Conservation (phyloP, 1,140 invertebrate genomes). For the Diorhabda elongata region DNA sequence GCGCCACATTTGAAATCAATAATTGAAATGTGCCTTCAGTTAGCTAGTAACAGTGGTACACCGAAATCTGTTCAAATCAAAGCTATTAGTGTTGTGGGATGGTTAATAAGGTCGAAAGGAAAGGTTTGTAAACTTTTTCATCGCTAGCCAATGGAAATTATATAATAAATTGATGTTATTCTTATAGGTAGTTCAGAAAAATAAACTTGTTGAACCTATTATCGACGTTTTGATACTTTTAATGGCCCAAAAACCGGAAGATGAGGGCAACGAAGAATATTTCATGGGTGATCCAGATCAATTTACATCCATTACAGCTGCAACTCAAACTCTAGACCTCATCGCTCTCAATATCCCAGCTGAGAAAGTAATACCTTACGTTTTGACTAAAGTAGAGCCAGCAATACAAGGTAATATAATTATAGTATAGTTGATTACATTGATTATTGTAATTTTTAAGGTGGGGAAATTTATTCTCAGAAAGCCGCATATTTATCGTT, state of each 20-base stretch:
- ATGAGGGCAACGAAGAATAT: constrained; percentile 61
- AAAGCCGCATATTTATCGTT: constrained; percentile 70
- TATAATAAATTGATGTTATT: not conserved
- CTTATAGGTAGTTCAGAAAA: constrained; percentile 61
- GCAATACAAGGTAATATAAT: constrained; percentile 50
- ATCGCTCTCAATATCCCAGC: constrained; percentile 73
- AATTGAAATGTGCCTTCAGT: constrained; percentile 63
- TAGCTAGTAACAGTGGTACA: constrained; percentile 54
- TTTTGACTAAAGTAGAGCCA: constrained; percentile 59
- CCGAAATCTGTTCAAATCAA: constrained; percentile 61
- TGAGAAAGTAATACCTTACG: constrained; percentile 67
- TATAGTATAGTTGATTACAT: no score
- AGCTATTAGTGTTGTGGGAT: constrained; percentile 63
- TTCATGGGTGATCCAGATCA: constrained; percentile 57
- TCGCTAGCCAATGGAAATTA: not conserved
- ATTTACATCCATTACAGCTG: constrained; percentile 60
- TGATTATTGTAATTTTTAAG: constrained; percentile 22
- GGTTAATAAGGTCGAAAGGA: constrained; percentile 63
- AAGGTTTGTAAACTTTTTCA: constrained; percentile 50
- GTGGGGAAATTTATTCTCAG: constrained; percentile 55
- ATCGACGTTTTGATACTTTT: constrained; percentile 64
- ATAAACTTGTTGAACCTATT: constrained; percentile 69
- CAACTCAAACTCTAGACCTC: constrained; percentile 70
- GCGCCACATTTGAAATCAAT: constrained; percentile 62
- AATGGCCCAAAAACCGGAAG: constrained; percentile 58